Conservation (phyloP, 2,113 vertebrate genomes). For the Malurus elegans region DNA sequence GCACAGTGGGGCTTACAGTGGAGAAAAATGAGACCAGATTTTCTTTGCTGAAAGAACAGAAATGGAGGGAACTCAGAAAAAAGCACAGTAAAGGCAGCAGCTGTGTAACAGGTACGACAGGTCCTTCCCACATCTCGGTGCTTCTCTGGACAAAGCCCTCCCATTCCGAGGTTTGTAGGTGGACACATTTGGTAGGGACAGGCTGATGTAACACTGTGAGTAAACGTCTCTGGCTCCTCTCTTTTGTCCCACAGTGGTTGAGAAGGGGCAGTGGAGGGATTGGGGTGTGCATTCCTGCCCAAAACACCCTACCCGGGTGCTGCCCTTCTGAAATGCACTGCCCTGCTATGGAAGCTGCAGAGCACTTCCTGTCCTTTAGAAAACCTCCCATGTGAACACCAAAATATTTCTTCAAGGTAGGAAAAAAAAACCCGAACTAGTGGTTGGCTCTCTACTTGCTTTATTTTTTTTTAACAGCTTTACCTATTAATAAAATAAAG, state of each 20-base stretch:
- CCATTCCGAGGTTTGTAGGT: not conserved
- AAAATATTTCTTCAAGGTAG: not conserved
- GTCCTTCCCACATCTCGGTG: not conserved
- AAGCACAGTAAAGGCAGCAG: not conserved
- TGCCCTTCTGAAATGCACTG: not conserved
- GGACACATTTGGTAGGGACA: not conserved
- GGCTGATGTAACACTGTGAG: not conserved
- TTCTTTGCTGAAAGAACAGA: not conserved
- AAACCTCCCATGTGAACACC: not conserved
- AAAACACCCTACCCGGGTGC: accelerated
- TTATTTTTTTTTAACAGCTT: not conserved
- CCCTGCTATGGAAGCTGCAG: not conserved
- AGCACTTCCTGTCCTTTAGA: not conserved
- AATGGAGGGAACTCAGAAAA: not conserved
- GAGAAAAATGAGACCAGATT: not conserved
- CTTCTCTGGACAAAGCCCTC: not conserved
- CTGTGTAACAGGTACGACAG: not conserved
- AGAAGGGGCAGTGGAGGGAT: accelerated
- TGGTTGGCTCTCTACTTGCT: not conserved
- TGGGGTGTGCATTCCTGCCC: accelerated
- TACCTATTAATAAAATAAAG: not conserved
- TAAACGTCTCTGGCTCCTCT: not conserved
- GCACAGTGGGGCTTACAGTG: not conserved
- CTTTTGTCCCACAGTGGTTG: not conserved
- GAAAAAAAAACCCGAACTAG: not conserved